A percentile compares a stretch with the other conserved stretches of the same genome.
Conservation (phyloP, 2,888 invertebrate species). For the Synanthedon vespiformis region DNA sequence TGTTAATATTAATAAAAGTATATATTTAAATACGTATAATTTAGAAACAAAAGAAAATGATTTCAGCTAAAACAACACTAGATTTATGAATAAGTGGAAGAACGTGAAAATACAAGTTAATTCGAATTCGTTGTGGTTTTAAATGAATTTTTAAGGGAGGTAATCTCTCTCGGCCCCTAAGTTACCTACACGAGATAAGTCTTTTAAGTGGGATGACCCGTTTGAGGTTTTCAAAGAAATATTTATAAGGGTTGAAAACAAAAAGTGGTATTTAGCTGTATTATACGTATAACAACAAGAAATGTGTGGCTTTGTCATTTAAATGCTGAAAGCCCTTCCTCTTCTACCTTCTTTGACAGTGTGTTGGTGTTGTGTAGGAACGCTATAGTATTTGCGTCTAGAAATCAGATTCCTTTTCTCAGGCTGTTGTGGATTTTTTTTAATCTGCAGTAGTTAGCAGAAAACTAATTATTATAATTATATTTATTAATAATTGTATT, state of each 20-base stretch:
- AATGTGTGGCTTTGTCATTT: constrained; percentile 25
- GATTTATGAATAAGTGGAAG: neutral
- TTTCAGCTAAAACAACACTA: too few relatives aligned
- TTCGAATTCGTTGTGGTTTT: neutral
- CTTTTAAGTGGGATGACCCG: constrained; percentile 37
- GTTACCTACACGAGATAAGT: constrained; percentile 23
- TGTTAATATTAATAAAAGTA: too few relatives aligned
- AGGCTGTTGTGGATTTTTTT: too few relatives aligned
- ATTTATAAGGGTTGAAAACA: constrained; percentile 32
- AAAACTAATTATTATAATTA: too few relatives aligned
- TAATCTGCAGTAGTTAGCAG: too few relatives aligned
- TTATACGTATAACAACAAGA: constrained; percentile 2
- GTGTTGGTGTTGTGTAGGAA: too few relatives aligned
- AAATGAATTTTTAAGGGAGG: constrained; percentile 3
- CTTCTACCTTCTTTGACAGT: too few relatives aligned
- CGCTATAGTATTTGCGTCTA: too few relatives aligned
- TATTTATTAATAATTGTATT: too few relatives aligned
- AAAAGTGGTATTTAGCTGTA: constrained; percentile 22
- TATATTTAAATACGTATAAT: too few relatives aligned
- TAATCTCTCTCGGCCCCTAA: constrained; percentile 26
- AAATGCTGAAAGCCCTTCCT: constrained; percentile 16
- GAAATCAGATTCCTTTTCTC: too few relatives aligned
- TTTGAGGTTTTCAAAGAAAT: constrained; percentile 27
- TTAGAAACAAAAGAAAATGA: too few relatives aligned
- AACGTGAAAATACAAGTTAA: neutral